A percentile compares a stretch with the other conserved stretches of the same genome.
Conservation (phyloP, 2,888 invertebrate species). For the Parnassius glacialis region DNA sequence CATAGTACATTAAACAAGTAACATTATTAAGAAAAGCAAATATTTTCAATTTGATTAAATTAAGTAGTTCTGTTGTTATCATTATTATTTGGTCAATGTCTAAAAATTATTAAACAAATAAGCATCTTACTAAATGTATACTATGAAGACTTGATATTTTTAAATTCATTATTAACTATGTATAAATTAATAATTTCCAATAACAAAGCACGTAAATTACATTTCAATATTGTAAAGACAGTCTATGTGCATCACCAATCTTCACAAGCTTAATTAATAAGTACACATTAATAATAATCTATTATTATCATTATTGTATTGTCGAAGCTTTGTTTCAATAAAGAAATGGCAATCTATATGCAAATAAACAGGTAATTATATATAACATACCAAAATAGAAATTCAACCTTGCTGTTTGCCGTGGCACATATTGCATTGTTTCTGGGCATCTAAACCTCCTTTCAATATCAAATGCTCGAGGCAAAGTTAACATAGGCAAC, state of each 20-base stretch:
- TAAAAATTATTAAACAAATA: constrained; percentile 10
- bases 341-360: constrained; percentile 83
- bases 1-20: too few relatives aligned
- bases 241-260: constrained; percentile 23
- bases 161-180: constrained; percentile 1
- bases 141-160: too few relatives aligned
- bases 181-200: constrained; percentile 6
- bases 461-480: constrained; percentile 94
- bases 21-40: too few relatives aligned
- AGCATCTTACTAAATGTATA: not conserved
- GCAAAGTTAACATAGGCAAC: constrained; percentile 92
- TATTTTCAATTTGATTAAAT: too few relatives aligned
- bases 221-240: constrained; percentile 25
- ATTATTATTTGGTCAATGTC: constrained; percentile 20
- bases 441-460: constrained; percentile 90
- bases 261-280: constrained; percentile 37
- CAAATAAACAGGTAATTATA: constrained; percentile 89
- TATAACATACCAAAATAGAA: constrained; percentile 95
- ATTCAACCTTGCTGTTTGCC: constrained; percentile 94
- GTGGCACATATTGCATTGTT: constrained; percentile 90
- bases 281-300: constrained; percentile 31
- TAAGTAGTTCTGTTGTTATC: not conserved
- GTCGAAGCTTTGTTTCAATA: constrained; percentile 37
- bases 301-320: constrained; percentile 33
- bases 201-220: constrained; percentile 20